Conservation (phyloP, 1,140 invertebrate species). For the Anoplophora glabripennis region DNA sequence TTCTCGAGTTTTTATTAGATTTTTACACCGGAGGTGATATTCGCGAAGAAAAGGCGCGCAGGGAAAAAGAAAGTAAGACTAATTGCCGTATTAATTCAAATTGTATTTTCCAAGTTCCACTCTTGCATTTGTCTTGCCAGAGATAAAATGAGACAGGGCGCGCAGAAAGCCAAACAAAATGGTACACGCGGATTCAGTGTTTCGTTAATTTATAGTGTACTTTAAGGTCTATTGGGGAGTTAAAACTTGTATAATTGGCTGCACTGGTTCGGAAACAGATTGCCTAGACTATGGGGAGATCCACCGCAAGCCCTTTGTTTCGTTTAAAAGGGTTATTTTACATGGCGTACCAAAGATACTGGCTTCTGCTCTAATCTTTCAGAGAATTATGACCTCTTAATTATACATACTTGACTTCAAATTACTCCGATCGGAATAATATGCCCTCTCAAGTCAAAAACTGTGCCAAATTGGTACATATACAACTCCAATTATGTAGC, state of each 20-base stretch:
- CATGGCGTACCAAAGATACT: slow-evolving; percentile 33
- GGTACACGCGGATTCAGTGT: slow-evolving; percentile 19
- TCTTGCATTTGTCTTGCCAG: slow-evolving; percentile 9
- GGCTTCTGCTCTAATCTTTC: slow-evolving; percentile 31
- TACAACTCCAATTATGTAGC: no score
- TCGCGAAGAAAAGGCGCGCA: background rate
- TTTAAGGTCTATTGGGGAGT: slow-evolving; percentile 32
- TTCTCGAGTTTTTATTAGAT: no score
- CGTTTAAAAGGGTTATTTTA: slow-evolving; percentile 36
- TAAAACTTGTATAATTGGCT: slow-evolving; percentile 42
- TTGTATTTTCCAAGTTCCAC: slow-evolving; percentile 9
- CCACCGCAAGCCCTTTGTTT: slow-evolving; percentile 37
- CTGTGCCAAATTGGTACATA: no score
- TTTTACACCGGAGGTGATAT: background rate
- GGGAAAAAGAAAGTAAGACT: background rate
- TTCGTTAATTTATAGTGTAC: slow-evolving; percentile 33
- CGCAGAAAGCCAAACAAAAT: slow-evolving; percentile 6
- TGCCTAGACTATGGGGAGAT: slow-evolving; percentile 41
- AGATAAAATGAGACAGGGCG: slow-evolving; percentile 22
- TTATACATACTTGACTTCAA: slow-evolving; percentile 2
- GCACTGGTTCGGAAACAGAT: slow-evolving; percentile 47
- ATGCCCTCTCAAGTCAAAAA: background rate
- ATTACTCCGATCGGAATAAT: background rate
- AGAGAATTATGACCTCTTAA: slow-evolving; percentile 20
- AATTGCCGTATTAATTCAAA: slow-evolving; percentile 15